Evolutionary conservation across 2,113 vertebrate genomes (phyloP).

Genomic region (Coreoperca whiteheadi): DNA sequence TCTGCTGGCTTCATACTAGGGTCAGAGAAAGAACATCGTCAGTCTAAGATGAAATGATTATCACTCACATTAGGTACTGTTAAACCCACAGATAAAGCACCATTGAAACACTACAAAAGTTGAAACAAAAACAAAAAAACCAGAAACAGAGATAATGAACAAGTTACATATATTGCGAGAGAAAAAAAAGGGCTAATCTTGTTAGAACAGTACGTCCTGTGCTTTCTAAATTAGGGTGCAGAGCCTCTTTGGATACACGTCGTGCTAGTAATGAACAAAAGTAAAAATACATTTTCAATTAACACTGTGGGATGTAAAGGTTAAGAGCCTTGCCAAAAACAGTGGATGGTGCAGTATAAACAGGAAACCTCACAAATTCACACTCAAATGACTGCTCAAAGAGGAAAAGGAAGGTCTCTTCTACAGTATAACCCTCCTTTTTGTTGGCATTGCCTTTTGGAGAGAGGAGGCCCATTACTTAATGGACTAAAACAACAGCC

Average conservation of each 20-base stretch:
- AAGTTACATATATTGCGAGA: not conserved
- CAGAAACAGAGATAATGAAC: not conserved
- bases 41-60: not conserved
- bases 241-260: not conserved
- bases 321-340: constrained; percentile 2
- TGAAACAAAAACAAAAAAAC: not conserved
- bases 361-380: not conserved
- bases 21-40: constrained; percentile 10
- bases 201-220: constrained; percentile 16
- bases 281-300: not conserved
- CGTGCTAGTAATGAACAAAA: not conserved
- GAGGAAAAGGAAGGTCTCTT: constrained; percentile 22
- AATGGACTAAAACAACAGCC: constrained; percentile 54
- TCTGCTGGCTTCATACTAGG: constrained; percentile 81
- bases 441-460: constrained; percentile 3
- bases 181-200: not conserved
- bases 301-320: not conserved
- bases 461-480: constrained; percentile 12
- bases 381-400: not conserved
- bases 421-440: not conserved
- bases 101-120: not conserved
- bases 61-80: not conserved
- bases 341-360: not conserved
- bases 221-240: constrained; percentile 2
- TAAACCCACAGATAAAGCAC: not conserved